These are phyloP conservation scores for Sarcophaga caerulescens DNA, from an alignment of 2,888 invertebrate species.

Conservation along the genomic window DNA sequence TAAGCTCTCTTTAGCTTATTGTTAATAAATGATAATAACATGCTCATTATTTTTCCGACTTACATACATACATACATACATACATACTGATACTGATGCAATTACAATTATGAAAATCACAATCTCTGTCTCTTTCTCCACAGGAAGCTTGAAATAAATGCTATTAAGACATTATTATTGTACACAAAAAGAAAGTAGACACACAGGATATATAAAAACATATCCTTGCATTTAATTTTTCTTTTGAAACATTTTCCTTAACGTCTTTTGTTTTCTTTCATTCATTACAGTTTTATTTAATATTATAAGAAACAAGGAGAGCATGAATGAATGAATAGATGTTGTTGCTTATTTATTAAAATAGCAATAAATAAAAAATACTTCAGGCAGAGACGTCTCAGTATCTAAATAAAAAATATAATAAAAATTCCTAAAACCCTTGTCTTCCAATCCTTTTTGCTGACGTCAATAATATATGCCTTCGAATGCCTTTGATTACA, in stretches of 20 bases:
- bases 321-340: neutral
- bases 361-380: constrained; percentile 8
- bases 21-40: constrained; percentile 54
- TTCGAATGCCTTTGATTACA: too few species aligned
- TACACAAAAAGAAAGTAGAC: neutral
- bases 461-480: too few species aligned
- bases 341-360: constrained; percentile 45
- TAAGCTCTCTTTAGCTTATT: constrained; percentile 53
- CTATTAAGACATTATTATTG: constrained; percentile 53
- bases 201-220: constrained; percentile 22
- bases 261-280: constrained; percentile 46
- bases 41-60: constrained; percentile 59
- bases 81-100: constrained; percentile 37
- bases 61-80: too few species aligned
- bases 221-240: constrained; percentile 39
- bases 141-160: constrained; percentile 30
- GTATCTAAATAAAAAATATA: neutral
- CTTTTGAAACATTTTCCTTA: neutral
- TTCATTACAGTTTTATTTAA: constrained; percentile 39
- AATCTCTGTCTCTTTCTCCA: constrained; percentile 1
- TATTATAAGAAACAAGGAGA: neutral
- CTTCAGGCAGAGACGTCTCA: constrained; percentile 16
- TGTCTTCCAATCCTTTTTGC: too few species aligned
- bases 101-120: constrained; percentile 65
- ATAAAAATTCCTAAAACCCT: neutral